phyloP scores from a whole-genome alignment of 1,140 invertebrate species.

The Drosophila biarmipes region DNA sequence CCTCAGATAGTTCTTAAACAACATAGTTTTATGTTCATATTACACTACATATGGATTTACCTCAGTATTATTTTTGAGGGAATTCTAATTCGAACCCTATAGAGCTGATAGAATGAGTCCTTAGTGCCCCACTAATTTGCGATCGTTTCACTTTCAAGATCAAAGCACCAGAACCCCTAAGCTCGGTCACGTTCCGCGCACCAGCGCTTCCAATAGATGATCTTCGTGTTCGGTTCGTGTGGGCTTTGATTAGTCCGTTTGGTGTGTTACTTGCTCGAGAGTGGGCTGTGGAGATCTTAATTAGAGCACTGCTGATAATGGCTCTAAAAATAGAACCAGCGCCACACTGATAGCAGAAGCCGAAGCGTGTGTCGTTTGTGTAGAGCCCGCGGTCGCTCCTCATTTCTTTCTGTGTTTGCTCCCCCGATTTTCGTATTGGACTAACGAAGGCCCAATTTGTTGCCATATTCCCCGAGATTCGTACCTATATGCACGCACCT shows the following conservation, averaged over 20 bases:
- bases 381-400: constrained; percentile 3
- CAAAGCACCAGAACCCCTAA: constrained; percentile 12
- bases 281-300: constrained; percentile 73
- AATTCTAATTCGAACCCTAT: no score
- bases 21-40: no score
- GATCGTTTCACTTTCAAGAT: constrained; percentile 29
- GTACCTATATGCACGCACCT: constrained; percentile 2
- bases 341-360: constrained; percentile 64
- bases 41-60: no score
- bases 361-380: constrained; percentile 31
- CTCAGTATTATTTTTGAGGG: no score
- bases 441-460: constrained; percentile 35
- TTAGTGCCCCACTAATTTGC: constrained; percentile 7
- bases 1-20: no score
- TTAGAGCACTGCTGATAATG: constrained; percentile 78
- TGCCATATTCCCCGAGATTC: constrained; percentile 1
- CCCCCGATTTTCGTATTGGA: constrained; percentile 26
- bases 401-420: constrained; percentile 31
- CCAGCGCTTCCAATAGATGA: constrained; percentile 20
- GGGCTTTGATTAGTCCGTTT: constrained; percentile 63
- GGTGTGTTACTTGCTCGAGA: constrained; percentile 41
- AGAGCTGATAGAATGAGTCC: neutral
- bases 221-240: constrained; percentile 30
- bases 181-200: constrained; percentile 25
- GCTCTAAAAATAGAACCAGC: constrained; percentile 65